Evolutionary conservation across 2,888 invertebrate genomes (phyloP), one percentile per base, ranked within the genome.

Genomic region (Diarsia mendica): DNA sequence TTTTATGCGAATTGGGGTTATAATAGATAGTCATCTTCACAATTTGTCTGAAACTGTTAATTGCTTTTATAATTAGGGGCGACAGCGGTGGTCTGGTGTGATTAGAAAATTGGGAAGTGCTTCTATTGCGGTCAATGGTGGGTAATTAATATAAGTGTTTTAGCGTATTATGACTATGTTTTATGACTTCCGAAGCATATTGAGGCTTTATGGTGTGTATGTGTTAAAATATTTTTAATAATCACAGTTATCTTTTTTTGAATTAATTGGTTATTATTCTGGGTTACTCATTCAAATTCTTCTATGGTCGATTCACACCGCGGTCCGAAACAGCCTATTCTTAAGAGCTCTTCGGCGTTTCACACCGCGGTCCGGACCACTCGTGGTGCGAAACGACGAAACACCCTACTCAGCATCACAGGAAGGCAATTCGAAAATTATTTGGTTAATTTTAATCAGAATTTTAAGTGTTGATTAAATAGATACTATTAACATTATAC

Each of bases 1-100:
- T 85, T 83, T 72, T 53, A 77, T 53, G 84, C 83, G 71, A 83
- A 88, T 85, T 81, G 83, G 78, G 77, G 85, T 84, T 84, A 85
- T 69, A 46, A 67, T 20, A 68, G 84, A 89, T 89, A 85, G 72
- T 53, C 44, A 89, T 90, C 88, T 77, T 60, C 58, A 78, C 82
- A 87, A 89, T 89, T 89, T 87, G 89, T 89, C 84, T 80, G 72
- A 80, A 79, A 80, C 58, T 82, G 80, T 85, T 89, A 87, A 89
- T 88, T 83, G 77, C 53, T 79, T 77, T 63, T 85, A 79, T 80
- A 81, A 80, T 77, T 58, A 72, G 63, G 67, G 49, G 33, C 83
- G 2, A 13, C 58, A 77, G 60, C 49, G 73, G 84, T 80, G 80
- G 80, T 73, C 73, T 63, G 39, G 20, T 15, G 44, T 51, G 69